Evolutionary conservation across 2,888 invertebrate species (phyloP).

Genomic region (Chirona hameri): DNA sequence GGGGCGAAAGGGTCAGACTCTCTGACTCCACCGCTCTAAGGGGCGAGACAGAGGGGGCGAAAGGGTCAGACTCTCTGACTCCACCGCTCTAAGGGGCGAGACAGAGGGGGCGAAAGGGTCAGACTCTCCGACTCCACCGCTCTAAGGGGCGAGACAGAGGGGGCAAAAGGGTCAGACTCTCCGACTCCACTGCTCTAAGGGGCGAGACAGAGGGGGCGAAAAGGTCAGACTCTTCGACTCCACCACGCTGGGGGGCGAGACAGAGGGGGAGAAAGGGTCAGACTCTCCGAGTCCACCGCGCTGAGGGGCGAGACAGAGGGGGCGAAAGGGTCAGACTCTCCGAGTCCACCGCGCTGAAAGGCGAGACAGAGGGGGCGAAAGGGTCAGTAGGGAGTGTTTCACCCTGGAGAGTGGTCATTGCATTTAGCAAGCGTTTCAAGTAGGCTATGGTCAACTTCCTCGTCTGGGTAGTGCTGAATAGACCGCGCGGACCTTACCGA

Average conservation of each 20-base stretch:
- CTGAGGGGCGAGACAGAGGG: background rate
- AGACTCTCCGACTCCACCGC: slow-evolving; percentile 11
- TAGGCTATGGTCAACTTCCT: too few relatives aligned
- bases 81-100: background rate
- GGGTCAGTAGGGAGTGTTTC: background rate
- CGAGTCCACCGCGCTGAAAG: background rate
- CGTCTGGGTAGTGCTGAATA: too few relatives aligned
- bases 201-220: background rate
- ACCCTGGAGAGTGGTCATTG: too few relatives aligned
- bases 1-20: background rate
- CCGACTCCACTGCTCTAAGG: slow-evolving; percentile 1
- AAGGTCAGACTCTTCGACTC: background rate
- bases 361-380: background rate
- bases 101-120: background rate
- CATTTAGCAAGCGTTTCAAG: too few relatives aligned
- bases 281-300: slow-evolving; percentile 9
- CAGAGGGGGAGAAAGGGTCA: background rate
- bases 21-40: slow-evolving; percentile 1
- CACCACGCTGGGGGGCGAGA: background rate
- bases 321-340: background rate
- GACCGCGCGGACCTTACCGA: too few relatives aligned
- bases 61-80: slow-evolving; percentile 1
- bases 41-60: background rate
- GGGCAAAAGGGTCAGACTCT: background rate
- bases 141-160: background rate